Conservation (phyloP, 2,797 vertebrate genomes). For the Characodon lateralis region DNA sequence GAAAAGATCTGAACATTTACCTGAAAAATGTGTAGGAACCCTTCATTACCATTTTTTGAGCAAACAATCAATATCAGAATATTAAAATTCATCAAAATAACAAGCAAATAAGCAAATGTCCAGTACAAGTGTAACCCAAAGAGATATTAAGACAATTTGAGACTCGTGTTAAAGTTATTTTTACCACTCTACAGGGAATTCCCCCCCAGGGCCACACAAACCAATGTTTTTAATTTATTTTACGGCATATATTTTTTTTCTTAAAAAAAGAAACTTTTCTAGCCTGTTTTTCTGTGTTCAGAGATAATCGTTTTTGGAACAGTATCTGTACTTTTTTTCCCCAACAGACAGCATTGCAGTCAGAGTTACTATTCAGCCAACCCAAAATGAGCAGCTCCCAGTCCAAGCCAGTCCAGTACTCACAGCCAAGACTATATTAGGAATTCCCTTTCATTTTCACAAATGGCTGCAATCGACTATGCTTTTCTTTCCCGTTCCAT, state of each 20-base stretch:
- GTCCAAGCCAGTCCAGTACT: constrained; percentile 44
- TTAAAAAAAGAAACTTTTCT: not conserved
- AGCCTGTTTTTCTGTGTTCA: not conserved
- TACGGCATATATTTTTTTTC: too few species aligned
- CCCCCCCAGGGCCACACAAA: not conserved
- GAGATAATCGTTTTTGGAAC: not conserved
- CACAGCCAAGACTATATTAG: constrained; percentile 52
- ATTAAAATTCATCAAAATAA: too few species aligned
- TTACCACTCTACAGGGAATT: not conserved
- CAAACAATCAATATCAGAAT: too few species aligned
- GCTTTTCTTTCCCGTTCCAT: constrained; percentile 48
- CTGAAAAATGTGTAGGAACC: too few species aligned
- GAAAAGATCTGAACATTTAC: too few species aligned
- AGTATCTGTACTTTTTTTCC: not conserved
- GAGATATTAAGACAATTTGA: not conserved
- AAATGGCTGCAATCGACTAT: constrained; percentile 51
- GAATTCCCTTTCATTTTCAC: constrained; percentile 72
- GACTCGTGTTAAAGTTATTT: not conserved
- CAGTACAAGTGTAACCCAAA: not conserved
- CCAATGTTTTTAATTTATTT: not conserved
- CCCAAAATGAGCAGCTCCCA: constrained; percentile 22
- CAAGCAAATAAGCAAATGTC: too few species aligned
- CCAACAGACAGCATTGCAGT: constrained; percentile 24
- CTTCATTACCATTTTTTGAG: too few species aligned
- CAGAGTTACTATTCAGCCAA: constrained; percentile 29